Percentiles rank a stretch among this genome's conserved stretches.
phyloP scores from a whole-genome alignment of 2,888 invertebrate genomes.

The Aleiodes alternator region DNA sequence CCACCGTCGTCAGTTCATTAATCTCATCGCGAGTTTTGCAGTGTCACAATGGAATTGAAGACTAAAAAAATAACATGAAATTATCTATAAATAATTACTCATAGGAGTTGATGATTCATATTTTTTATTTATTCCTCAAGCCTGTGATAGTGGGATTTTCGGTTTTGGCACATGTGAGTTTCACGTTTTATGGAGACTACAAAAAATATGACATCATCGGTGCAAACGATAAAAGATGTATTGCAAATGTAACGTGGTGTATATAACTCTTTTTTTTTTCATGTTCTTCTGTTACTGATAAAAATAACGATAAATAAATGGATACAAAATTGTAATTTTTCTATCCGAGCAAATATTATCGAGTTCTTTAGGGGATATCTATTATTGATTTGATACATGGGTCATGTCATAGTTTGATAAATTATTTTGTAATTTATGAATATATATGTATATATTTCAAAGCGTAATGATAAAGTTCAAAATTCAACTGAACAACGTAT shows the following conservation, averaged over 20 bases:
- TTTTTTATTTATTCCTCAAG: slow-evolving; percentile 45
- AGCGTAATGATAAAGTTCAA: no score
- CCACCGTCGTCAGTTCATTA: slow-evolving; percentile 11
- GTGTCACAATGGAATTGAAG: slow-evolving; percentile 8
- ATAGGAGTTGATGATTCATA: slow-evolving; percentile 30
- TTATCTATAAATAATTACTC: slow-evolving; percentile 22
- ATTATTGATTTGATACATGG: neutral
- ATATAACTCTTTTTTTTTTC: slow-evolving; percentile 15
- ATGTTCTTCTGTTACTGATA: slow-evolving; percentile 7
- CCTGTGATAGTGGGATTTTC: slow-evolving; percentile 8
- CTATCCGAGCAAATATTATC: neutral
- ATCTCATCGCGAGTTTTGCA: slow-evolving; percentile 42
- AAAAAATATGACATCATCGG: slow-evolving; percentile 21
- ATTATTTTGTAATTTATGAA: slow-evolving; percentile 3
- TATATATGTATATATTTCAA: neutral
- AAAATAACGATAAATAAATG: neutral
- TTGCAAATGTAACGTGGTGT: slow-evolving; percentile 2
- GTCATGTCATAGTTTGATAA: slow-evolving; percentile 20
- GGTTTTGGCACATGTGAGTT: slow-evolving; percentile 27
- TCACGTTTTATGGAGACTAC: slow-evolving; percentile 15
- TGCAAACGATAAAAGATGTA: slow-evolving; percentile 11
- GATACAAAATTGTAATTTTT: slow-evolving; percentile 9
- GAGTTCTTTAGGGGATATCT: slow-evolving; percentile 2
- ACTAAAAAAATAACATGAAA: slow-evolving; percentile 3
- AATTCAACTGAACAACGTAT: no score